Conservation (phyloP, 1,140 invertebrate genomes). For the Leptopilina boulardi region DNA sequence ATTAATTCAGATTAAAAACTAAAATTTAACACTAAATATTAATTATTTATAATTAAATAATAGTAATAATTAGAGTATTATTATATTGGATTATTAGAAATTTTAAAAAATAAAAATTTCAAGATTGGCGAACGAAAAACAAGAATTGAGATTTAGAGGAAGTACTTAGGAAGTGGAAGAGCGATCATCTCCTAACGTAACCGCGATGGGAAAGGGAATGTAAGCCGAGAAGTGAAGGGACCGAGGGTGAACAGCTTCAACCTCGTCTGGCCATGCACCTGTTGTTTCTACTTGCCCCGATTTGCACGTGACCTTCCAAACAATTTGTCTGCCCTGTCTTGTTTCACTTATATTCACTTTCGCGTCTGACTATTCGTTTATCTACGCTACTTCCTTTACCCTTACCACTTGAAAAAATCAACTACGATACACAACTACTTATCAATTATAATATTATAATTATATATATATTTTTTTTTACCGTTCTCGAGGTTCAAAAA, state of each 20-base stretch:
- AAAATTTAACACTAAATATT: too few relatives aligned
- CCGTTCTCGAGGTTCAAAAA: too few relatives aligned
- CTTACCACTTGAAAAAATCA: background rate
- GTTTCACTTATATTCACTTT: background rate
- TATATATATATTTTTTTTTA: too few relatives aligned
- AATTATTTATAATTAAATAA: too few relatives aligned
- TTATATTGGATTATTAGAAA: too few relatives aligned
- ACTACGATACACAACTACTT: background rate
- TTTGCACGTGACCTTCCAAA: conserved; percentile 29
- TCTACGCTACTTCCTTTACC: background rate
- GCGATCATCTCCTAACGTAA: conserved; percentile 58
- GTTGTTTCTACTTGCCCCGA: conserved; percentile 60
- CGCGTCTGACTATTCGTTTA: background rate
- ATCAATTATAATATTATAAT: background rate
- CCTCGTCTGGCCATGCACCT: conserved; percentile 57
- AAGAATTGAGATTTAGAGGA: background rate
- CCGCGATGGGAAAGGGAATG: conserved; percentile 42
- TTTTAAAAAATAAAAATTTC: background rate
- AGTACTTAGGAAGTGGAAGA: conserved; percentile 36
- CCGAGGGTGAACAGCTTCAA: conserved; percentile 48
- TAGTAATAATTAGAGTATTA: too few relatives aligned
- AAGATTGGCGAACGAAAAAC: background rate
- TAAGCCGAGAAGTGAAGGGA: conserved; percentile 49
- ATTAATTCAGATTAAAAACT: too few relatives aligned
- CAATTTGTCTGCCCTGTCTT: conserved; percentile 5